phyloP scores from a whole-genome alignment of 2,797 vertebrate species.

The Trachurus trachurus region DNA sequence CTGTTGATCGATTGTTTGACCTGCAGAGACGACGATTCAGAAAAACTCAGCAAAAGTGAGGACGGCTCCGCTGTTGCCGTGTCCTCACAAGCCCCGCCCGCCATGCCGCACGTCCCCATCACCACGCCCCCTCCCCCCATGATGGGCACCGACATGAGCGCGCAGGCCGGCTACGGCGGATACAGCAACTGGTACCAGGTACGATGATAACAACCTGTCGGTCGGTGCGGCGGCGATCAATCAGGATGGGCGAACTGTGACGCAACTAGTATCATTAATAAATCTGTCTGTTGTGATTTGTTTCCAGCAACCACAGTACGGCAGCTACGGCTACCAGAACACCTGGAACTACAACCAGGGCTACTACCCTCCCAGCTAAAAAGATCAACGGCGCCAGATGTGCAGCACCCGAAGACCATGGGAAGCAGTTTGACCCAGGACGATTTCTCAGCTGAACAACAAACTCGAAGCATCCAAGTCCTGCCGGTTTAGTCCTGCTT shows the following conservation, averaged over 20 bases:
- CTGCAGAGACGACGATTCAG: conserved; percentile 81
- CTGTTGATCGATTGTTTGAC: neutral
- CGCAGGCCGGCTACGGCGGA: conserved; percentile 75
- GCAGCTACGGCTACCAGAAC: conserved; percentile 86
- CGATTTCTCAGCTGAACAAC: conserved; percentile 31
- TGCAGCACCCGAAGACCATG: conserved; percentile 37
- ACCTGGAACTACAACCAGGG: conserved; percentile 90
- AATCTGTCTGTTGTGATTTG: conserved; percentile 6
- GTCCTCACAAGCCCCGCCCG: conserved; percentile 62
- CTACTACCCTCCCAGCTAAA: conserved; percentile 88
- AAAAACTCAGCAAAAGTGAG: conserved; percentile 82
- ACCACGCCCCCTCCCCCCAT: conserved; percentile 82
- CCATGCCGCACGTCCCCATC: conserved; percentile 80
- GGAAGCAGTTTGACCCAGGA: conserved; percentile 39
- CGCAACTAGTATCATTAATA: neutral
- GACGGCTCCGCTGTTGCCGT: conserved; percentile 69
- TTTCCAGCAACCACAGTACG: conserved; percentile 84
- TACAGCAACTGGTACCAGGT: conserved; percentile 91
- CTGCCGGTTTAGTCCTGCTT: conserved; percentile 24
- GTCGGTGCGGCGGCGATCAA: too few relatives aligned
- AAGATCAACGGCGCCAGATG: neutral
- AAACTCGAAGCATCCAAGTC: conserved; percentile 38
- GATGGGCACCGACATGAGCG: conserved; percentile 77
- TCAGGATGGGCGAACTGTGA: neutral
- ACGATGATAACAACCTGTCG: too few relatives aligned